Evolutionary conservation across 2,797 vertebrate species (phyloP).

Genomic region (Galago senegalensis): DNA sequence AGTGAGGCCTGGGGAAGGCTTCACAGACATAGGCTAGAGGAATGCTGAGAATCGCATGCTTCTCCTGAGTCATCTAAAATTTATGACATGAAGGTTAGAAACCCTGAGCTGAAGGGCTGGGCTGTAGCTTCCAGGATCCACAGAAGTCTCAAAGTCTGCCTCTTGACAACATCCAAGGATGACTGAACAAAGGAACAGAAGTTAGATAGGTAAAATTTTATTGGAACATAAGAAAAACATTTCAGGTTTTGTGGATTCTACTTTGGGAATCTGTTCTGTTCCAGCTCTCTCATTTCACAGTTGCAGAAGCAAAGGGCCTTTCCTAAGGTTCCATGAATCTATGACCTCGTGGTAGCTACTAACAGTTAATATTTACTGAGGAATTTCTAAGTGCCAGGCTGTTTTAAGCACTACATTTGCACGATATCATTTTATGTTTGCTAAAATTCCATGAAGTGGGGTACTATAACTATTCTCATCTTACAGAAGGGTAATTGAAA

Average conservation of each 20-base stretch:
- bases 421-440: slow-evolving; percentile 13
- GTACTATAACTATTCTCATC: not conserved
- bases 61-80: not conserved
- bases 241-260: not conserved
- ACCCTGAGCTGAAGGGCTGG: not conserved
- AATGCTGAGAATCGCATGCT: not conserved
- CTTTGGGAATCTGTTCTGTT: slow-evolving; percentile 10
- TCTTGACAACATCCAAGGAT: not conserved
- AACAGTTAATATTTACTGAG: slow-evolving; percentile 2
- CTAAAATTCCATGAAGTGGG: not conserved
- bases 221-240: not conserved
- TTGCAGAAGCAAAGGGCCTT: not conserved
- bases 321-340: not conserved
- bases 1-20: not conserved
- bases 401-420: not conserved
- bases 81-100: not conserved
- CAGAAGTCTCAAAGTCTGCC: not conserved
- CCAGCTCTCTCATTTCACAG: not conserved
- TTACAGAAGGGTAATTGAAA: not conserved
- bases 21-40: not conserved
- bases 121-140: not conserved
- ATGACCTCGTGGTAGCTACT: not conserved
- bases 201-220: not conserved
- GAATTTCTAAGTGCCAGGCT: not conserved
- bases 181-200: not conserved